phyloP scores from a whole-genome alignment of 1,140 invertebrate species.

The Nasonia longicornis region DNA sequence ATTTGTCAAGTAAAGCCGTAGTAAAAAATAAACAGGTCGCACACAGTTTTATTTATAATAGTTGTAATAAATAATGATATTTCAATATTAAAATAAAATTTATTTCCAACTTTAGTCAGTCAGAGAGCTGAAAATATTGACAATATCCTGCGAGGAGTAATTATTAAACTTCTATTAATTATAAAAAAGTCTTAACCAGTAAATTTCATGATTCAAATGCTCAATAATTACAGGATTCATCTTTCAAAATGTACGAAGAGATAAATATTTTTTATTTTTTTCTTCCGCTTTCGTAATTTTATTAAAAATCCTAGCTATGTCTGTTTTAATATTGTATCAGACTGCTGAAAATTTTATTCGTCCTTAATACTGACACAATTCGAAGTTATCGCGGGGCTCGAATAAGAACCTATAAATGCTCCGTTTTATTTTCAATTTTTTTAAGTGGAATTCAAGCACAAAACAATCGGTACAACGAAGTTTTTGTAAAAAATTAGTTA shows the following conservation, averaged over 20 bases:
- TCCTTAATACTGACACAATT: conserved; percentile 26
- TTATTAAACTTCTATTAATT: conserved; percentile 20
- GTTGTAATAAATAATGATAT: background rate
- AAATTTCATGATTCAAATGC: conserved; percentile 26
- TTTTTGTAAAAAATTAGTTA: conserved; percentile 38
- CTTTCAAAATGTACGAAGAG: conserved; percentile 15
- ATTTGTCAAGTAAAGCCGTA: background rate
- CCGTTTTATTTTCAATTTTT: background rate
- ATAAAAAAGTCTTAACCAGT: conserved; percentile 31
- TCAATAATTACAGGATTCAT: background rate
- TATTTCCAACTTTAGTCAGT: conserved; percentile 43
- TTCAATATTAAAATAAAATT: conserved; percentile 46
- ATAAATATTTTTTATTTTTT: conserved; percentile 22
- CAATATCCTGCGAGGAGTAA: conserved; percentile 18
- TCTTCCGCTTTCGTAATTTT: background rate
- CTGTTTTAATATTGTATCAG: conserved; percentile 14
- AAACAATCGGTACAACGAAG: background rate
- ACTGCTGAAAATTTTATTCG: background rate
- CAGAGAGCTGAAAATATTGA: conserved; percentile 27
- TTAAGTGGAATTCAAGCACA: too few species aligned
- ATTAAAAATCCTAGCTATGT: conserved; percentile 14
- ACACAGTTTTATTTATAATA: background rate
- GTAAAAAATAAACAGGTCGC: background rate
- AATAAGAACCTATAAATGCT: background rate
- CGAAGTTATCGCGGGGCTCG: background rate